Evolutionary conservation across 2,888 invertebrate species (phyloP).

Genomic region (Andrena camellia): DNA sequence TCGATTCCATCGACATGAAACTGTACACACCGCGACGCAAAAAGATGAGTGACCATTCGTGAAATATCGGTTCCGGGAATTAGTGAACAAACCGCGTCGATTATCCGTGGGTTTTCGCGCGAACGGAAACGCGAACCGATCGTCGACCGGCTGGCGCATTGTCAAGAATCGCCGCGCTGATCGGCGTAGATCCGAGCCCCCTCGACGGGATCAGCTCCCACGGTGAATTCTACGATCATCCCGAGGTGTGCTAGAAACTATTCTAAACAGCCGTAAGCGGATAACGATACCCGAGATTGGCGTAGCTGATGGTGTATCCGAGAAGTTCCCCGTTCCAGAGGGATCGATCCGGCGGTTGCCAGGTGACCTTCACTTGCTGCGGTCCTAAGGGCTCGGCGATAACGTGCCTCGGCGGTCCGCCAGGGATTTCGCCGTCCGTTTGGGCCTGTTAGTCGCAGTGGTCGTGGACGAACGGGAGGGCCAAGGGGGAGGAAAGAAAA

Average conservation of each 20-base stretch:
- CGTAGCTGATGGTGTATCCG: constrained; percentile 88
- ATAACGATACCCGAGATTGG: constrained; percentile 82
- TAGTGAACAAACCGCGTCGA: constrained; percentile 26
- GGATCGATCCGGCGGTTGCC: constrained; percentile 91
- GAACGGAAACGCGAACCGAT: constrained; percentile 18
- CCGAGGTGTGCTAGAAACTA: constrained; percentile 52
- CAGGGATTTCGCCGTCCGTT: constrained; percentile 88
- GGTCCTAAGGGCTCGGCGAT: constrained; percentile 89
- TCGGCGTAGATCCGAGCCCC: constrained; percentile 32
- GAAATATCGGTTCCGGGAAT: constrained; percentile 15
- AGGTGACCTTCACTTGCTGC: constrained; percentile 90
- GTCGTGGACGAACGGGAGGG: background rate
- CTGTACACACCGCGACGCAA: background rate
- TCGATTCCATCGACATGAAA: background rate
- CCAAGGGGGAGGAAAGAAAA: constrained; percentile 4
- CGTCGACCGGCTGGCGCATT: constrained; percentile 20
- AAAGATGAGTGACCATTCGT: background rate
- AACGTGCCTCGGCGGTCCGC: constrained; percentile 90
- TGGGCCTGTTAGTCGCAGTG: constrained; percentile 78
- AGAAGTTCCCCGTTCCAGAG: constrained; percentile 91
- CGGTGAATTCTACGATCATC: constrained; percentile 22
- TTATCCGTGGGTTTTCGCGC: constrained; percentile 11
- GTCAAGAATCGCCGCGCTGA: constrained; percentile 29
- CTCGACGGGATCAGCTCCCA: background rate
- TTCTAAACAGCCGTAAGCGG: constrained; percentile 63